Evolutionary conservation across 1,140 invertebrate species (phyloP), one percentile per base, ranked within the genome.

Genomic region (Bradynema listronoti): DNA sequence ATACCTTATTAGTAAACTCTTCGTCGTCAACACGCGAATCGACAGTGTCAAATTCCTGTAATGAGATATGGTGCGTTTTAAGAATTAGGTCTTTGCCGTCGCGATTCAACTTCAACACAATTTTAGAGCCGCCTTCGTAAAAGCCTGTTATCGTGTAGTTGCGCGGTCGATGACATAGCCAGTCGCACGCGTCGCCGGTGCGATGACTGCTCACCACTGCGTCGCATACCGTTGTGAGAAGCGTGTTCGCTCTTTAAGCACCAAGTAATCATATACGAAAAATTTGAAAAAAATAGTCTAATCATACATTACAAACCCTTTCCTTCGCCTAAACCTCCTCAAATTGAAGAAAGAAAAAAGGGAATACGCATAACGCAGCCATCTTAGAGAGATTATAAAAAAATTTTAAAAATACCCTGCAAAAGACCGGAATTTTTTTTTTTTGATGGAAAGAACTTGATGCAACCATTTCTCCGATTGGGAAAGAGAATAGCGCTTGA

Each of bases 71-170:
- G 30, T 63, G 42, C 61, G 65, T 63, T 50, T 63, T 75, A 9
- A 75, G 34, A 43, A 73, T 62, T 29, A 58, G 11, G 34, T 73
- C 63, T 36, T 68, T 49, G 19, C 56, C 61, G 16, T 64, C 49
- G 33, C 32, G 24, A 30, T 47, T 42, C 19, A 73, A 14, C n/a
- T 58, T 69, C 19, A 76, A 43, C 9, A 73, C 72, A n/a, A 62
- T 57, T 34, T 76, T 76, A 47, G 58, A 50, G 2, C 58, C 68
- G n/a, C 64, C 69, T 43, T 74, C 63, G 36, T 69, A 60, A 19
- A 71, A 75, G 42, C 78, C 72, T 11, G 56, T 55, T n/a, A 76
- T 51, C 1, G 69, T 51, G 52, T 61, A 76, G 49, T 77, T 72
- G 47, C 55, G 39, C 24, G 46, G 6, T 9, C 2, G 55, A 46